Evolutionary conservation across 2,888 invertebrate genomes (phyloP).

Genomic region (Trichopria drosophilae): DNA sequence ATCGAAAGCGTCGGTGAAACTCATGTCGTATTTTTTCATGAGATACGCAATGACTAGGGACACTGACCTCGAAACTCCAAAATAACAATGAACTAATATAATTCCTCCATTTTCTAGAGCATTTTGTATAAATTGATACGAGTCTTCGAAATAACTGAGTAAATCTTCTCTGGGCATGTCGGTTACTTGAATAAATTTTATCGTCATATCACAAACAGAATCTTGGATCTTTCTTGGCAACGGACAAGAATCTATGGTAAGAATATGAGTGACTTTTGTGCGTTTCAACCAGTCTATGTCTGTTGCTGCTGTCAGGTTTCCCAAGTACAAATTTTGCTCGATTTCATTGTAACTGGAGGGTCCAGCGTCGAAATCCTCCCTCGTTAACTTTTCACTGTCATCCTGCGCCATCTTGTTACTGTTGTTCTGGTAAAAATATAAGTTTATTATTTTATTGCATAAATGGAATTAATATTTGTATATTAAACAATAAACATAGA

Average conservation of each 20-base stretch:
- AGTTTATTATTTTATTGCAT: too few relatives aligned
- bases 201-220: slow-evolving; percentile 65
- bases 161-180: slow-evolving; percentile 86
- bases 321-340: slow-evolving; percentile 63
- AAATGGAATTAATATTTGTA: too few relatives aligned
- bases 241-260: slow-evolving; percentile 84
- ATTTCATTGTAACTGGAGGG: slow-evolving; percentile 65
- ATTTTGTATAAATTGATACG: slow-evolving; percentile 74
- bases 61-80: slow-evolving; percentile 88
- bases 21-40: slow-evolving; percentile 81
- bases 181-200: slow-evolving; percentile 79
- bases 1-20: slow-evolving; percentile 73
- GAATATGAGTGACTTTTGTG: slow-evolving; percentile 73
- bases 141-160: slow-evolving; percentile 75
- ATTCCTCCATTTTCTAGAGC: slow-evolving; percentile 68
- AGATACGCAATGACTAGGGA: slow-evolving; percentile 83
- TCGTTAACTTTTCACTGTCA: slow-evolving; percentile 38
- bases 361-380: slow-evolving; percentile 62
- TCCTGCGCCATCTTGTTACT: slow-evolving; percentile 36
- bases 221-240: slow-evolving; percentile 74
- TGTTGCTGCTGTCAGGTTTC: slow-evolving; percentile 80
- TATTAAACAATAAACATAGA: too few relatives aligned
- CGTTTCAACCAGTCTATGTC: slow-evolving; percentile 70
- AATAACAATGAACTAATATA: slow-evolving; percentile 88
- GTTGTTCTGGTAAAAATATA: too few relatives aligned